Evolutionary conservation across 2,797 vertebrate species (phyloP).

Genomic region (Enteromius thamalakanensis): DNA sequence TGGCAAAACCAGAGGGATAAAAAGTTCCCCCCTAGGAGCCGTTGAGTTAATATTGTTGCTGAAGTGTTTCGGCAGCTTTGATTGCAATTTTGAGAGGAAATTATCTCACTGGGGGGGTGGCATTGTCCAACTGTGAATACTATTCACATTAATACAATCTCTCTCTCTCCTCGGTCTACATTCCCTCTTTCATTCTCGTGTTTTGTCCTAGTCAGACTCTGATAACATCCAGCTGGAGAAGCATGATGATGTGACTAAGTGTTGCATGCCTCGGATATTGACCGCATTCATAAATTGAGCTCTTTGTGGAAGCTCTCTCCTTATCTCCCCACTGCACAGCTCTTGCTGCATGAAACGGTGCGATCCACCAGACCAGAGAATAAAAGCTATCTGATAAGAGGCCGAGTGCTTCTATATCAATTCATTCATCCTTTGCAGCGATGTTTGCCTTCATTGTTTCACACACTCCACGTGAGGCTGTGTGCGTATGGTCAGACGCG

Average conservation of each 20-base stretch:
- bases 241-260: constrained; percentile 55
- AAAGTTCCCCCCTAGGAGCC: constrained; percentile 74
- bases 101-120: constrained; percentile 81
- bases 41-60: constrained; percentile 78
- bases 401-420: constrained; percentile 31
- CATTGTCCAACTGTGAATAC: constrained; percentile 76
- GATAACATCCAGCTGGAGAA: constrained; percentile 58
- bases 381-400: constrained; percentile 55
- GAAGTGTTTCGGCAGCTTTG: constrained; percentile 80
- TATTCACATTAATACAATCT: constrained; percentile 76
- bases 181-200: constrained; percentile 60
- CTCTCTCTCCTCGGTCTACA: constrained; percentile 58
- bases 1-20: constrained; percentile 63
- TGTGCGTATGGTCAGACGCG: not conserved
- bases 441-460: constrained; percentile 31
- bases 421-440: constrained; percentile 19
- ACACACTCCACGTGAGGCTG: not conserved
- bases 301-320: constrained; percentile 47
- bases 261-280: constrained; percentile 45
- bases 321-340: constrained; percentile 55
- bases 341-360: constrained; percentile 41
- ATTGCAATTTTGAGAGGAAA: constrained; percentile 83
- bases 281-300: constrained; percentile 57
- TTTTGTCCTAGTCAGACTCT: constrained; percentile 56
- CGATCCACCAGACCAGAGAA: constrained; percentile 52